Conservation (phyloP, 2,888 invertebrate genomes). For the Drosophila paranaensis region DNA sequence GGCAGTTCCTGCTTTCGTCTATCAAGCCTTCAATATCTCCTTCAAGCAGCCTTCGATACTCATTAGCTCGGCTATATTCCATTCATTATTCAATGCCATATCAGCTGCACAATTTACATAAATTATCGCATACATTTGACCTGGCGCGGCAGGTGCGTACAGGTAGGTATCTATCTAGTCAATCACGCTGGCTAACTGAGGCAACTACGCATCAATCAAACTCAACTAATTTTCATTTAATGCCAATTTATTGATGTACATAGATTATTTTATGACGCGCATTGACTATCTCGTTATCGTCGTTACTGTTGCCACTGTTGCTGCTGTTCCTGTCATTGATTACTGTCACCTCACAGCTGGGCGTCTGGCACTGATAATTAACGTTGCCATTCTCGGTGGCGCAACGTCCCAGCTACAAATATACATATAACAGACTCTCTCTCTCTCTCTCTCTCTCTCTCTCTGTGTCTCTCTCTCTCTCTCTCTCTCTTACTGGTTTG, state of each 20-base stretch:
- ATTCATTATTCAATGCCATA: conserved; percentile 1
- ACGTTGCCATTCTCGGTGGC: conserved; percentile 22
- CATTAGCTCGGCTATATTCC: background rate
- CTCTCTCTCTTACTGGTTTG: background rate
- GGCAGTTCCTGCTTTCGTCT: too few relatives aligned
- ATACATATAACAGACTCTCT: background rate
- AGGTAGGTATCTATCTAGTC: conserved; percentile 26
- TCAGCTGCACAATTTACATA: conserved; percentile 5
- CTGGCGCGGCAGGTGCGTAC: background rate
- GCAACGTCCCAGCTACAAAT: background rate
- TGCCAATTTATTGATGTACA: conserved; percentile 53
- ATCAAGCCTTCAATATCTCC: too few relatives aligned
- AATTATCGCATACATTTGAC: conserved; percentile 6
- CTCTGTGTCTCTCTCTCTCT: background rate
- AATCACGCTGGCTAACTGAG: conserved; percentile 53
- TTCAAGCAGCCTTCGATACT: too few relatives aligned
- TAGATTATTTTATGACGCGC: conserved; percentile 57
- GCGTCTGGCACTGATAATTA: conserved; percentile 49
- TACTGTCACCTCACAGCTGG: conserved; percentile 41
- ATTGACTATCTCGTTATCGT: conserved; percentile 38
- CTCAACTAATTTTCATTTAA: conserved; percentile 51
- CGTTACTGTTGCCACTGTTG: conserved; percentile 20
- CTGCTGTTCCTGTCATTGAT: conserved; percentile 39
- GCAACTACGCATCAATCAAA: conserved; percentile 74
- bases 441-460: background rate